Conservation (phyloP, 2,797 vertebrate species). For the Rhadinocentrus ornatus region DNA sequence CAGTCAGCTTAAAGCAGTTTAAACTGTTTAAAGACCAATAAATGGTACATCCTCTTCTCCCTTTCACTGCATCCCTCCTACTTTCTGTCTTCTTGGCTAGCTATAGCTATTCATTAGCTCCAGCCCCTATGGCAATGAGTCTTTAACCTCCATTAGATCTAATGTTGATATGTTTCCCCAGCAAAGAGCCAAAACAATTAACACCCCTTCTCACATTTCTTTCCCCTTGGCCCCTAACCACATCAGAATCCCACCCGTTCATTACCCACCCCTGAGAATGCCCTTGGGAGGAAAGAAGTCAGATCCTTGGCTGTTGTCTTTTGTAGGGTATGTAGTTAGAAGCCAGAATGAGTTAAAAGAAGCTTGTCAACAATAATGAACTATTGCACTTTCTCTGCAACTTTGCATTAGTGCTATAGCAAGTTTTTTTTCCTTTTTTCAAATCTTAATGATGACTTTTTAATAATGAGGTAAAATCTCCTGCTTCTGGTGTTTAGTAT, state of each 20-base stretch:
- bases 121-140: conserved; percentile 79
- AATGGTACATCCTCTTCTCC: conserved; percentile 46
- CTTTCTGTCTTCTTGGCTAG: conserved; percentile 69
- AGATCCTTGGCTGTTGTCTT: conserved; percentile 74
- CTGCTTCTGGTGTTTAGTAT: conserved; percentile 11
- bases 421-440: too few species aligned
- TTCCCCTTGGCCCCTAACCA: conserved; percentile 82
- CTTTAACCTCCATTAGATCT: conserved; percentile 86
- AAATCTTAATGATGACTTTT: conserved; percentile 28
- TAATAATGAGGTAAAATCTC: conserved; percentile 28
- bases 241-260: conserved; percentile 83
- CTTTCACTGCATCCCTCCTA: conserved; percentile 32
- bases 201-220: conserved; percentile 92
- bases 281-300: conserved; percentile 74
- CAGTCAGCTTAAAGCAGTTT: conserved; percentile 57
- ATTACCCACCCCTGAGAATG: conserved; percentile 81
- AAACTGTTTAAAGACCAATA: conserved; percentile 67
- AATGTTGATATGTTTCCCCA: conserved; percentile 90
- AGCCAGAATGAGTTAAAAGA: conserved; percentile 67
- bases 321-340: conserved; percentile 67
- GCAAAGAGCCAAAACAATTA: conserved; percentile 92
- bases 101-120: conserved; percentile 76
- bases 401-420: conserved; percentile 11
- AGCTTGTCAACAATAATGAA: conserved; percentile 64
- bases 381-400: conserved; percentile 33